phyloP scores from a whole-genome alignment of 2,888 invertebrate species.

The Drosophila melanosoma region DNA sequence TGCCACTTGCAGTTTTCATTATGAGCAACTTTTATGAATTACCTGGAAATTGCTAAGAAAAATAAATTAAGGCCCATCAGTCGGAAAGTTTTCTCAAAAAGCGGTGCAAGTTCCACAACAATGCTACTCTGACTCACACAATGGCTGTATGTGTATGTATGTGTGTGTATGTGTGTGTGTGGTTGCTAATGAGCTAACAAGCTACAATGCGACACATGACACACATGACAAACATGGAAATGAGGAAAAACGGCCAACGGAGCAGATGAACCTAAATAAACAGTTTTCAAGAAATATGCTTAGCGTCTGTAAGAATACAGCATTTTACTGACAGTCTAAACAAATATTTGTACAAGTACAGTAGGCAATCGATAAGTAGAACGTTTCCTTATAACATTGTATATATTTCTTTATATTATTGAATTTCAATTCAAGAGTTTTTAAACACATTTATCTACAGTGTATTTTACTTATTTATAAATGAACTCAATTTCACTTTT shows the following conservation, averaged over 20 bases:
- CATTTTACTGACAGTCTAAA: background rate
- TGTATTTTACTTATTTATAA: background rate
- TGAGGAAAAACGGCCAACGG: conserved; percentile 1
- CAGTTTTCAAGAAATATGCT: conserved; percentile 21
- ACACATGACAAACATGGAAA: conserved; percentile 8
- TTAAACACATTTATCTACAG: background rate
- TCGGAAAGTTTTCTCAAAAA: conserved; percentile 7
- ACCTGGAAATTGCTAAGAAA: conserved; percentile 68
- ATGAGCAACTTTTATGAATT: conserved; percentile 71
- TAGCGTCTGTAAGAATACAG: background rate
- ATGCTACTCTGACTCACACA: conserved; percentile 13
- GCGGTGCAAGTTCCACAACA: conserved; percentile 16
- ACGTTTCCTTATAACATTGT: background rate
- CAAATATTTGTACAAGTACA: conserved; percentile 2
- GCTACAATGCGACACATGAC: conserved; percentile 24
- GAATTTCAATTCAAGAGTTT: background rate
- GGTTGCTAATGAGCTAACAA: conserved; percentile 38
- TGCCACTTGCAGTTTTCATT: conserved; percentile 52
- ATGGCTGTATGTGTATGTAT: background rate
- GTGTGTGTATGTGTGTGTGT: background rate
- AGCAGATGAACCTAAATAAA: conserved; percentile 12
- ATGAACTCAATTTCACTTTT: background rate
- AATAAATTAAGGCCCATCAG: conserved; percentile 18
- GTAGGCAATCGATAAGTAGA: background rate
- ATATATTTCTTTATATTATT: background rate